phyloP scores from a whole-genome alignment of 2,113 vertebrate species.

The Bombycilla garrulus region DNA sequence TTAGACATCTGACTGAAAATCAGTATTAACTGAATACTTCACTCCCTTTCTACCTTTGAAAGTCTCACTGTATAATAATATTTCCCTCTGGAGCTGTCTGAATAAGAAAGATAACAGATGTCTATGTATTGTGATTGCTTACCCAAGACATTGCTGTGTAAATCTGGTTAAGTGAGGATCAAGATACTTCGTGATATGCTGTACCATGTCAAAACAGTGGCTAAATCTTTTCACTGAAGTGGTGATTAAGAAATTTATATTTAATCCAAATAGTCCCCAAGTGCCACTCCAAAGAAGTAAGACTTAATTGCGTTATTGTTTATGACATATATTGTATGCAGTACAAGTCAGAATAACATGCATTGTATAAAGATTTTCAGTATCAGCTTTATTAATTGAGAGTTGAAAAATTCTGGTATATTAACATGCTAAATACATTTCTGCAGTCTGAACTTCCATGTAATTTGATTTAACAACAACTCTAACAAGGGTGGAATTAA shows the following conservation, averaged over 20 bases:
- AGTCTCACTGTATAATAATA: conserved; percentile 8
- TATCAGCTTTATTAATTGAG: not conserved
- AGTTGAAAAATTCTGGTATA: not conserved
- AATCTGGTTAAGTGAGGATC: conserved; percentile 28
- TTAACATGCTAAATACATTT: not conserved
- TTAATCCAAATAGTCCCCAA: conserved; percentile 29
- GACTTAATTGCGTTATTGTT: conserved; percentile 24
- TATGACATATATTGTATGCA: not conserved
- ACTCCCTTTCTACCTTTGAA: conserved; percentile 29
- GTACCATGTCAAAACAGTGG: conserved; percentile 9
- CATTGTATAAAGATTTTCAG: not conserved
- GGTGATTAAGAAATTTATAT: conserved; percentile 49
- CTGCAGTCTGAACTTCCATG: not conserved
- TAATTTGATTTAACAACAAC: not conserved
- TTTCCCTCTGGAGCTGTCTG: conserved; percentile 49
- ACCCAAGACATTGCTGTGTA: conserved; percentile 29
- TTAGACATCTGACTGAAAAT: conserved; percentile 12
- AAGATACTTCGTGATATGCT: conserved; percentile 36
- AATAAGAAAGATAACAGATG: conserved; percentile 43
- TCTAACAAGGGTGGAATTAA: not conserved
- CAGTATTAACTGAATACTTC: conserved; percentile 7
- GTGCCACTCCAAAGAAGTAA: conserved; percentile 15
- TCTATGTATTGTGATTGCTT: conserved; percentile 7
- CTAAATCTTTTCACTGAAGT: conserved; percentile 28
- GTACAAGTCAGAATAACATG: not conserved